Percentiles rank a stretch among this genome's conserved stretches.
These are phyloP conservation scores for Bos indicus DNA, from an alignment of 2,113 vertebrate species.

Conservation along the genomic window DNA sequence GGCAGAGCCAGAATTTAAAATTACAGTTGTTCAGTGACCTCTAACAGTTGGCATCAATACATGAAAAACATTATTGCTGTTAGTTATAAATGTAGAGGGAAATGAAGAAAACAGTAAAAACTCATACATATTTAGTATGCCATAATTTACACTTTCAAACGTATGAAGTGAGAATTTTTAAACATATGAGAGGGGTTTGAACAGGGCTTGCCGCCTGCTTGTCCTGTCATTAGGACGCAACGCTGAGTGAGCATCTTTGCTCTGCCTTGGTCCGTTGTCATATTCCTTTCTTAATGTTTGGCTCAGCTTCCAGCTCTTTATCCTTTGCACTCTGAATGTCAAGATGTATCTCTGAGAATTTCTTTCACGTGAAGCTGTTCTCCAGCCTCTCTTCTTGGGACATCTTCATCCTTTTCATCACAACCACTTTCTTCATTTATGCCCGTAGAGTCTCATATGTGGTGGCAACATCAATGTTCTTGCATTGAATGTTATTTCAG, in stretches of 20 bases:
- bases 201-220: neutral
- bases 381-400: neutral
- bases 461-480: rapidly evolving
- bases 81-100: neutral
- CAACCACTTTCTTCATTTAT: neutral
- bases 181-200: neutral
- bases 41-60: neutral
- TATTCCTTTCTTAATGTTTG: neutral
- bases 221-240: too few relatives aligned
- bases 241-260: neutral
- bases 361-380: neutral
- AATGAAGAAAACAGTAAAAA: neutral
- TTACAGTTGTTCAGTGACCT: neutral
- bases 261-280: neutral
- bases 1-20: neutral
- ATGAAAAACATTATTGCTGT: neutral
- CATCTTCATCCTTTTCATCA: neutral
- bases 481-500: neutral
- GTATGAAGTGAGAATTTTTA: neutral
- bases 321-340: neutral
- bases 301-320: neutral
- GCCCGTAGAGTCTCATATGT: rapidly evolving
- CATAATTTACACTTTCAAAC: neutral
- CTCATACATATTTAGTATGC: neutral
- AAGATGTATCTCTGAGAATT: neutral